Conservation (phyloP, 2,888 invertebrate genomes). For the Drosophila pegasa region DNA sequence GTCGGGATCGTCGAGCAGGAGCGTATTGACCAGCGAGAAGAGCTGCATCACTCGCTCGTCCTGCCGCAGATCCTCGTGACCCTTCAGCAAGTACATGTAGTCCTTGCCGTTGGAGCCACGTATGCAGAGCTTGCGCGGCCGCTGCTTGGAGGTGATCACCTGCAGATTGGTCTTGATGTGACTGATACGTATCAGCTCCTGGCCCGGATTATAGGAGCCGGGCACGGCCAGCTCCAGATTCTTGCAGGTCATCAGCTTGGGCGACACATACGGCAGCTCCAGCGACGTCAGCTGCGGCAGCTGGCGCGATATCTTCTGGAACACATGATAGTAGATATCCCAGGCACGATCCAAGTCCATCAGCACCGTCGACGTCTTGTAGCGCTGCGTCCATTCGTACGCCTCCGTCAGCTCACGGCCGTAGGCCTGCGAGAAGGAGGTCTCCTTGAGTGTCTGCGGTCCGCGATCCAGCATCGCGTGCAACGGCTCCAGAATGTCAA, state of each 20-base stretch:
- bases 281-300: conserved; percentile 95
- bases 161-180: conserved; percentile 96
- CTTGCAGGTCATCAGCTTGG: conserved; percentile 93
- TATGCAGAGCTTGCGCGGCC: conserved; percentile 97
- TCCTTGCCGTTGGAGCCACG: conserved; percentile 98
- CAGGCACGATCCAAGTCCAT: conserved; percentile 99
- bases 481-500: conserved; percentile 96
- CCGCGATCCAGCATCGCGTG: conserved; percentile 97
- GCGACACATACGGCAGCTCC: conserved; percentile 98
- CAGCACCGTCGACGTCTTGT: conserved; percentile 92
- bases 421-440: conserved; percentile 98
- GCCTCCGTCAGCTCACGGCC: conserved; percentile 97
- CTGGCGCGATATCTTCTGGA: conserved; percentile 97
- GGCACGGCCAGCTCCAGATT: conserved; percentile 98
- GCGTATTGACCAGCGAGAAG: conserved; percentile 97
- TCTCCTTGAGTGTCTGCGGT: conserved; percentile 98
- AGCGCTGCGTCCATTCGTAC: conserved; percentile 97
- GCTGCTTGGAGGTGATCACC: conserved; percentile 98
- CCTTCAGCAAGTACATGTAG: conserved; percentile 99
- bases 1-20: conserved; percentile 97
- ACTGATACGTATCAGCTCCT: conserved; percentile 94
- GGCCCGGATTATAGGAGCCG: conserved; percentile 97
- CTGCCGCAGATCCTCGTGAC: conserved; percentile 99
- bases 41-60: conserved; percentile 99
- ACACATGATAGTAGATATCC: conserved; percentile 99